Evolutionary conservation across 2,113 vertebrate species (phyloP).

Genomic region (Bathybates hornii): DNA sequence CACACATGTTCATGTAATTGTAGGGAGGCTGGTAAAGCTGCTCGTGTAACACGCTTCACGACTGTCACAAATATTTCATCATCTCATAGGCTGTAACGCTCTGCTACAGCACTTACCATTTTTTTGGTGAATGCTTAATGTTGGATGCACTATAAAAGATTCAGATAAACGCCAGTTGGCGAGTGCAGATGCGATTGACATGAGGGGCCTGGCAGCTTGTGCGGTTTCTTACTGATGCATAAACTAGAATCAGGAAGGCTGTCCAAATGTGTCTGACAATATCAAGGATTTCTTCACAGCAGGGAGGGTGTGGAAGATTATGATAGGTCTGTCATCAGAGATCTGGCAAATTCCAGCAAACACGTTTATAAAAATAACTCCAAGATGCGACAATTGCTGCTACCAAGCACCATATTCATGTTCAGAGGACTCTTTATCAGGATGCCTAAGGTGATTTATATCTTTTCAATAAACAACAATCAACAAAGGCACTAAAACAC

Average conservation of each 20-base stretch:
- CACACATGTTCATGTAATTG: not conserved
- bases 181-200: constrained; percentile 44
- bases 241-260: constrained; percentile 16
- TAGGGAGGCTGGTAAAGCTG: not conserved
- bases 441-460: not conserved
- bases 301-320: constrained; percentile 6
- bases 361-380: constrained; percentile 7
- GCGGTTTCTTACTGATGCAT: constrained; percentile 43
- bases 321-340: constrained; percentile 26
- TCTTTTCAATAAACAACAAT: not conserved
- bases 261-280: constrained; percentile 36
- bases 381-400: not conserved
- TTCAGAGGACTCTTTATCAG: not conserved
- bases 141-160: constrained; percentile 22
- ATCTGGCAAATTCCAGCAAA: constrained; percentile 15
- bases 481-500: not conserved
- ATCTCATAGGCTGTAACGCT: not conserved
- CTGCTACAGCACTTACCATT: constrained; percentile 12
- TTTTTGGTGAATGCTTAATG: constrained; percentile 26
- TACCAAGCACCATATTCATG: not conserved
- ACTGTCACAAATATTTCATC: constrained; percentile 31
- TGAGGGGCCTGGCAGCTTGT: constrained; percentile 5
- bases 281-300: constrained; percentile 9
- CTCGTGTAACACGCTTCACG: not conserved
- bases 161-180: constrained; percentile 23